Evolutionary conservation across 2,888 invertebrate species (phyloP), one percentile per base, ranked within the genome.

Genomic region (Phytoseiulus persimilis): DNA sequence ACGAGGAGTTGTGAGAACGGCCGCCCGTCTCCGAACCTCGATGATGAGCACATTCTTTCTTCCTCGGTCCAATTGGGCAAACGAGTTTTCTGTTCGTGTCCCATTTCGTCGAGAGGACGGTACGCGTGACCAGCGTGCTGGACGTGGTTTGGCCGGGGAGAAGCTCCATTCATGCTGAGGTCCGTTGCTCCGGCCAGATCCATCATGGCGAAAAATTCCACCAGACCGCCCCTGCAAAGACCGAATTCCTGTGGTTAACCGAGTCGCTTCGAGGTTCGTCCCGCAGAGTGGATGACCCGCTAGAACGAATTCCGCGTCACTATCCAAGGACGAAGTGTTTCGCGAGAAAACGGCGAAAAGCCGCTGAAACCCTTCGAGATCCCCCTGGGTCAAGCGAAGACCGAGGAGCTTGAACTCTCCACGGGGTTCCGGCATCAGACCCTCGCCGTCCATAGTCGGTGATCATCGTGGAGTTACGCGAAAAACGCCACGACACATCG

Each of bases 151-250:
- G 65, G 65, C 33, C 87, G 32, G 31, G 87, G 87, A n/a, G 87
- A 87, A 45, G 87, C 32, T n/a, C 87, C 87, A 28, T 65, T 65
- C 87, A 87, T 87, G 33, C 87, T 87, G 87, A 87, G 87, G 87
- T 87, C 87, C 45, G 87, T 87, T n/a, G 87, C 87, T 33, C 87
- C 87, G 32, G 87, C 87, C 87, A 87, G 32, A n/a, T 87, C 87
- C 87, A 87, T 87, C 87, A 87, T 87, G 39, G 31, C 45, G 87
- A 32, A 6, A 45, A 9, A n/a, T 87, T 87, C 45, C 32, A 39
- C 32, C n/a, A 87, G n/a, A 87, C 87, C 5, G 65, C 28, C 65
- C 65, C 65, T 65, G 65, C 23, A 65, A 65, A 65, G 65, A 11
- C 23, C 65, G 28, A 14, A 65, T 65, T 65, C 65, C 65, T 23